Evolutionary conservation across 2,797 vertebrate species (phyloP).

Genomic region (Chaenodraco wilsoni): DNA sequence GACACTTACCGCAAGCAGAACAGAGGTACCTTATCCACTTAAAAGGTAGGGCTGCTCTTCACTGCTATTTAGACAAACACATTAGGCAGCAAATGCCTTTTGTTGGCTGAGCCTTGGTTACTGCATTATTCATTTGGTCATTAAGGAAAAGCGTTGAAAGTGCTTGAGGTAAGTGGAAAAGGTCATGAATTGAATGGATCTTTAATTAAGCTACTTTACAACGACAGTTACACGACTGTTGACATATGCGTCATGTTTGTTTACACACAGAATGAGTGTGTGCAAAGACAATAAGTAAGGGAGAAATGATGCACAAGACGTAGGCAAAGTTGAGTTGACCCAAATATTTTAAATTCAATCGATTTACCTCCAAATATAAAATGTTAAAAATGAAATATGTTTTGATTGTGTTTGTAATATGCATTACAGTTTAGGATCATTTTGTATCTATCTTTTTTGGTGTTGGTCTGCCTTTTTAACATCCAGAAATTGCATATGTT

Average conservation of each 20-base stretch:
- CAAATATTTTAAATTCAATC: slow-evolving; percentile 19
- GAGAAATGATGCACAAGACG: background rate
- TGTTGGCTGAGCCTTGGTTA: slow-evolving; percentile 74
- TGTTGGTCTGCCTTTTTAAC: slow-evolving; percentile 2
- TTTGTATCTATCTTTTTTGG: background rate
- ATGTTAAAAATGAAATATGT: background rate
- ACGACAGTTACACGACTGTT: slow-evolving; percentile 71
- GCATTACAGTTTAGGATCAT: background rate
- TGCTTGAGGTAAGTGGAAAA: slow-evolving; percentile 78
- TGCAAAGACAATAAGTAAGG: slow-evolving; percentile 36
- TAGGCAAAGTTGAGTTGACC: background rate
- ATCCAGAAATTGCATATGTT: slow-evolving; percentile 2
- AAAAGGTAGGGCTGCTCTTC: slow-evolving; percentile 83
- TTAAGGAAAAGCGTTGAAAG: slow-evolving; percentile 77
- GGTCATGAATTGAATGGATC: slow-evolving; percentile 80
- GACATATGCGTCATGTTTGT: slow-evolving; percentile 71
- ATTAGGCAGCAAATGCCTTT: slow-evolving; percentile 82
- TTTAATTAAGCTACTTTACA: slow-evolving; percentile 81
- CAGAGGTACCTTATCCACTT: slow-evolving; percentile 84
- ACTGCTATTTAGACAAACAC: slow-evolving; percentile 84
- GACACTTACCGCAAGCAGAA: slow-evolving; percentile 85
- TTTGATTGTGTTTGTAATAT: background rate
- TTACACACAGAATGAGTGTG: slow-evolving; percentile 54
- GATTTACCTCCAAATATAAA: background rate
- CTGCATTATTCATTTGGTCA: slow-evolving; percentile 83